Evolutionary conservation across 2,113 vertebrate genomes (phyloP), one percentile per base, ranked within the genome.

Genomic region (Felis chaus): DNA sequence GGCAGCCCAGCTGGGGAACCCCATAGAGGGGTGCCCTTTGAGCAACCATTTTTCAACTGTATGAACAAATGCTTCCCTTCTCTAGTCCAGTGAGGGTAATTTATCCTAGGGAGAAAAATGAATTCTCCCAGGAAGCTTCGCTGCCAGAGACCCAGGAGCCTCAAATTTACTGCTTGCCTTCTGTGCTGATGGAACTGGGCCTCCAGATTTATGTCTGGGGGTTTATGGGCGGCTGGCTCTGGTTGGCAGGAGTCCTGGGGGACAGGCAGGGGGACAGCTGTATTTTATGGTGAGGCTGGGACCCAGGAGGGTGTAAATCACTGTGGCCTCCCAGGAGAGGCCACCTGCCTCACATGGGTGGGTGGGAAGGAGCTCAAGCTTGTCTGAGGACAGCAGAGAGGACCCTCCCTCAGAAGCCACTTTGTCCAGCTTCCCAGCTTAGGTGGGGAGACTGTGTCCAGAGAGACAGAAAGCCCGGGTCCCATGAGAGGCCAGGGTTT

Each of bases 101-200:
- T 98, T 98, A 98, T 97, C 98, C 68, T 90, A 29, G 63, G 41
- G 73, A 31, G 81, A 91, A 91, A 97, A 96, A 86, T 84, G 57
- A 97, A 94, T 94, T 97, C 73, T 96, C 95, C 86, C 61, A 94
- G 92, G 89, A 93, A 88, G 27, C 18, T 90, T 55, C 53, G 65
- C 48, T 97, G 97, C 84, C 76, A 41, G 81, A 96, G 91, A 78
- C 97, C 95, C 81, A 87, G 96, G 96, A 94, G 95, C 12, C 66
- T 96, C 16, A 89, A 93, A 98, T 98, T 98, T 98, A 98, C 94
- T 69, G 81, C 82, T 68, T 25, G 27, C 91, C 71, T 97, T 97
- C 82, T 96, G 91, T 90, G 96, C 73, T 55, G 80, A 91, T 13
- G 25, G 83, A 94, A 85, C 85, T 92, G 80, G 69, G 91, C 89